phyloP scores from a whole-genome alignment of 2,888 invertebrate species.

The Augiades crinisus region DNA sequence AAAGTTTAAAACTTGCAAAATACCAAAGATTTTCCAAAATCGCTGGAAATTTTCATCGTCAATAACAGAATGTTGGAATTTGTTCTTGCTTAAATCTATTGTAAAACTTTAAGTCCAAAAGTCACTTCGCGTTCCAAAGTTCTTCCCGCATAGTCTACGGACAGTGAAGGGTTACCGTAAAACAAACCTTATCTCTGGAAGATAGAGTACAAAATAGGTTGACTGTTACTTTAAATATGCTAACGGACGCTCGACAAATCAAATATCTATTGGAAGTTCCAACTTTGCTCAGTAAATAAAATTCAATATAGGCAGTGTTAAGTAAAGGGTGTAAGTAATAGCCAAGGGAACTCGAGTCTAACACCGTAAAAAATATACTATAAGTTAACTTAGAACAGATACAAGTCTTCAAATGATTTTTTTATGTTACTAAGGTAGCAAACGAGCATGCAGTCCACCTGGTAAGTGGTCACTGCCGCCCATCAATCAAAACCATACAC shows the following conservation, averaged over 20 bases:
- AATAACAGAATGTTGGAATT: slow-evolving; percentile 20
- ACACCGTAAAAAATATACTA: too few species aligned
- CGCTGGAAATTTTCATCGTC: slow-evolving; percentile 5
- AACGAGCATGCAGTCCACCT: too few species aligned
- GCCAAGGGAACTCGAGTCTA: background rate
- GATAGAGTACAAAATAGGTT: background rate
- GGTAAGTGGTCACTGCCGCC: too few species aligned
- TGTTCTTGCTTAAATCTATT: slow-evolving; percentile 28
- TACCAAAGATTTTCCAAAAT: slow-evolving; percentile 1
- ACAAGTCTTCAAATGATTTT: too few species aligned
- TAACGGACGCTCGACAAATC: slow-evolving; percentile 22
- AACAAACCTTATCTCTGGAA: background rate
- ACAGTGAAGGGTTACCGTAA: background rate
- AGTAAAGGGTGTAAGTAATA: background rate
- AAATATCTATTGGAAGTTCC: slow-evolving; percentile 24
- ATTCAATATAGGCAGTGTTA: slow-evolving; percentile 23
- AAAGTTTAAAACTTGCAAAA: slow-evolving; percentile 3
- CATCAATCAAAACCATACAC: too few species aligned
- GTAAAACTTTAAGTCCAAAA: slow-evolving; percentile 29
- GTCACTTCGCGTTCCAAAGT: slow-evolving; percentile 15
- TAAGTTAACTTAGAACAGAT: too few species aligned
- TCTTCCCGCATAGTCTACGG: slow-evolving; percentile 2
- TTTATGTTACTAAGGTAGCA: background rate
- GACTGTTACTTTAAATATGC: slow-evolving; percentile 8
- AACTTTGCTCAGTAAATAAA: slow-evolving; percentile 27